A percentile compares a stretch with the other conserved stretches of the same genome.
Conservation (phyloP, 2,888 invertebrate species). For the Steinernema hermaphroditum region DNA sequence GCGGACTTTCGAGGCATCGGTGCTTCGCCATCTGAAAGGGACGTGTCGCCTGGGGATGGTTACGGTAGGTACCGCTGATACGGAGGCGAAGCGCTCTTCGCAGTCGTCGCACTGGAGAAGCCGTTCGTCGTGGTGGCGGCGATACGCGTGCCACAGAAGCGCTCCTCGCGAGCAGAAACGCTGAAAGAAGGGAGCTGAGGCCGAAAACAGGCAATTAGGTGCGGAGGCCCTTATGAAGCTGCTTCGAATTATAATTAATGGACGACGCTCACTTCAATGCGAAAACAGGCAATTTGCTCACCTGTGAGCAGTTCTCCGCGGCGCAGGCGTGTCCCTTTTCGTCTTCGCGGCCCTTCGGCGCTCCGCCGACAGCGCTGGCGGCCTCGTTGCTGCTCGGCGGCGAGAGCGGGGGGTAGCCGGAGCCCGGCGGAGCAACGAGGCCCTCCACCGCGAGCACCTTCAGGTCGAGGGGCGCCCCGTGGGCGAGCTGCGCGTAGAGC, state of each 20-base stretch:
- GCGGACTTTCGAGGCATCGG: conserved; percentile 22
- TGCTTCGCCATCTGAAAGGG: conserved; percentile 17
- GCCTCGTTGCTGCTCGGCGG: conserved; percentile 24
- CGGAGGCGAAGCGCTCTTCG: conserved; percentile 28
- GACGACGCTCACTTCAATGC: neutral
- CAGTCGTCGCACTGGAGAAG: conserved; percentile 31
- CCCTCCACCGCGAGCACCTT: neutral
- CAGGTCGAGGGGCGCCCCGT: neutral
- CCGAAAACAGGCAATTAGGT: conserved; percentile 22
- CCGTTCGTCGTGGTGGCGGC: conserved; percentile 19
- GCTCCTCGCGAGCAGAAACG: conserved; percentile 22
- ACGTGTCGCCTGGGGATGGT: neutral
- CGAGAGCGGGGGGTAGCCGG: conserved; percentile 14
- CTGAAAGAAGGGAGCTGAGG: neutral
- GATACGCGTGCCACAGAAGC: conserved; percentile 25
- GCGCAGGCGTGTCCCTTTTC: conserved; percentile 21
- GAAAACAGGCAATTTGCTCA: conserved; percentile 27
- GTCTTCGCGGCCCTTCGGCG: conserved; percentile 13
- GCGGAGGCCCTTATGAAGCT: neutral
- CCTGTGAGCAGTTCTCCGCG: conserved; percentile 26
- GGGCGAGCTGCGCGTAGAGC: conserved; percentile 18
- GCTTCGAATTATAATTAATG: conserved; percentile 20
- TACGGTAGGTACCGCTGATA: neutral
- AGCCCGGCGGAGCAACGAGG: neutral
- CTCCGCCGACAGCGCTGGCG: conserved; percentile 9